Conservation (phyloP, 2,888 invertebrate species). For the Synergus japonicus region DNA sequence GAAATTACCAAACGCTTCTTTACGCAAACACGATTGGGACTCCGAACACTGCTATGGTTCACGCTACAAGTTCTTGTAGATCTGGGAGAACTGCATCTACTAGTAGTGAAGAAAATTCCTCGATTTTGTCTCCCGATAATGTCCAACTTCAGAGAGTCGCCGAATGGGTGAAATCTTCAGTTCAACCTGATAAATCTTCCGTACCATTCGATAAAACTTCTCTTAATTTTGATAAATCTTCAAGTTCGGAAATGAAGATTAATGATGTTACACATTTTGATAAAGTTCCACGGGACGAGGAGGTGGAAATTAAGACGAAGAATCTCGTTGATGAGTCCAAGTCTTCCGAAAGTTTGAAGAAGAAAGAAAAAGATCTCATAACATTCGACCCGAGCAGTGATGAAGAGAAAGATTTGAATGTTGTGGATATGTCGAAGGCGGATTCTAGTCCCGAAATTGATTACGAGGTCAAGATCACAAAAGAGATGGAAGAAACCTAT, state of each 20-base stretch:
- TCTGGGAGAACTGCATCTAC: constrained; percentile 67
- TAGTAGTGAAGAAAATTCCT: constrained; percentile 70
- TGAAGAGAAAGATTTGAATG: constrained; percentile 56
- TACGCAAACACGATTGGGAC: constrained; percentile 79
- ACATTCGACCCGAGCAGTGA: constrained; percentile 70
- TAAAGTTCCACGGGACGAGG: neutral
- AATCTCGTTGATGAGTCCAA: neutral
- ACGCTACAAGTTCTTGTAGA: constrained; percentile 64
- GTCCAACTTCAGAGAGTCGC: constrained; percentile 84
- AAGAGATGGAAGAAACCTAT: constrained; percentile 75
- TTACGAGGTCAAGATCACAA: constrained; percentile 72
- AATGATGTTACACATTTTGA: constrained; percentile 10
- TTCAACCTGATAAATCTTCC: constrained; percentile 55
- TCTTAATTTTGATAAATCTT: neutral
- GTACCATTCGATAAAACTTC: constrained; percentile 28
- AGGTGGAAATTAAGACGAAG: neutral
- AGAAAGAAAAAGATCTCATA: constrained; percentile 56
- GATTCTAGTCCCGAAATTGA: constrained; percentile 2
- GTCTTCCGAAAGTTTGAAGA: neutral
- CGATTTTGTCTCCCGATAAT: constrained; percentile 61
- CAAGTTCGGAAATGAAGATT: neutral
- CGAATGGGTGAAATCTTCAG: constrained; percentile 84
- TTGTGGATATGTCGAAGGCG: neutral
- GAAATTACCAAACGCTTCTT: constrained; percentile 85
- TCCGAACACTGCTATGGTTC: constrained; percentile 70